These are phyloP conservation scores for Trichoplusia ni DNA, from an alignment of 1,140 invertebrate genomes.

Conservation along the genomic window DNA sequence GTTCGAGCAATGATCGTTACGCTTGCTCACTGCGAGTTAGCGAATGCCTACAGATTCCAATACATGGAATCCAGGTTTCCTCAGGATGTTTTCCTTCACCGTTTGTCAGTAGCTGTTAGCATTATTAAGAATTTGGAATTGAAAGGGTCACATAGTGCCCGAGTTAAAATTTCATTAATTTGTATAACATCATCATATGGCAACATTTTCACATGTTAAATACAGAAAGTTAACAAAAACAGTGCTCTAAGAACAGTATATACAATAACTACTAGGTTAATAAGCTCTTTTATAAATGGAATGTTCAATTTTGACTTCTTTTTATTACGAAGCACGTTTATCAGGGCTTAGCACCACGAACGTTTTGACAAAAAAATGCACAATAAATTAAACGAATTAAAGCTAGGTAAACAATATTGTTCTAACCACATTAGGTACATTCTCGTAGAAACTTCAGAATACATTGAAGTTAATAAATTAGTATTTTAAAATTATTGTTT, in stretches of 20 bases:
- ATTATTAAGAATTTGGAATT: no score
- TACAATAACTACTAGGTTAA: conserved; percentile 40
- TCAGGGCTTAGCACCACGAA: conserved; percentile 18
- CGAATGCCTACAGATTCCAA: no score
- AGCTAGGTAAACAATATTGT: neutral
- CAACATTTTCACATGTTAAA: conserved; percentile 30
- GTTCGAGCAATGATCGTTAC: no score
- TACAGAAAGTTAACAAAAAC: conserved; percentile 35
- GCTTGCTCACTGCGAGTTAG: no score
- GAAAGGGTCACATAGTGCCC: no score
- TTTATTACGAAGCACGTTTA: conserved; percentile 8
- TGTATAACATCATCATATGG: neutral
- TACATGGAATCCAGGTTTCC: no score
- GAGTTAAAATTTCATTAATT: conserved; percentile 6
- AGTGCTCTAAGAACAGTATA: conserved; percentile 33
- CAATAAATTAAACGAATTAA: neutral
- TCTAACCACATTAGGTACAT: neutral
- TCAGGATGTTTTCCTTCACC: no score
- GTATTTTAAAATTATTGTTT: no score
- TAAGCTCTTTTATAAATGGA: conserved; percentile 49
- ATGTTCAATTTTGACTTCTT: conserved; percentile 37
- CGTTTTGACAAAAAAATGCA: conserved; percentile 1
- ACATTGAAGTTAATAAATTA: neutral
- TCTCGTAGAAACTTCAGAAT: no score
- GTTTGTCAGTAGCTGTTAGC: no score